phyloP scores from a whole-genome alignment of 1,140 invertebrate genomes.

The Drosophila willistoni region DNA sequence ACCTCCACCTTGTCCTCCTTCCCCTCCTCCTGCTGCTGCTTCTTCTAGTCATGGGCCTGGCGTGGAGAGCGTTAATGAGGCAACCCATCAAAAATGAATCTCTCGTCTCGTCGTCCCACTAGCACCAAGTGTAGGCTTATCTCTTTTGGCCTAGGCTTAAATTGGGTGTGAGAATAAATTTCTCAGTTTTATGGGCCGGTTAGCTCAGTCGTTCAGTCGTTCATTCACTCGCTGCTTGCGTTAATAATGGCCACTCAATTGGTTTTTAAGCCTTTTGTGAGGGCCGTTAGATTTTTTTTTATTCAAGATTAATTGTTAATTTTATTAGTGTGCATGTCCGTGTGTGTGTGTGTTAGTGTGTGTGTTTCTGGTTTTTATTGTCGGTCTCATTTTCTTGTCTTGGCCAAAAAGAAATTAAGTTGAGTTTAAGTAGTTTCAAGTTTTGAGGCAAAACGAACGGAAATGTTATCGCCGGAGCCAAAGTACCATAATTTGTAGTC shows the following conservation, averaged over 20 bases:
- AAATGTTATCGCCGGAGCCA: conserved; percentile 75
- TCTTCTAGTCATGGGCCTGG: too few relatives aligned
- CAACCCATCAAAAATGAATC: conserved; percentile 30
- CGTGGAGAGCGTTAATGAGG: conserved; percentile 65
- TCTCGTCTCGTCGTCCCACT: conserved; percentile 4
- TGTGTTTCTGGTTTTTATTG: conserved; percentile 53
- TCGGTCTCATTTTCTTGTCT: conserved; percentile 60
- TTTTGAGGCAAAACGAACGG: conserved; percentile 49
- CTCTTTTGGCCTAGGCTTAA: conserved; percentile 57
- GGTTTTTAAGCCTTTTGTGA: conserved; percentile 50
- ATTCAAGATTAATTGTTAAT: conserved; percentile 79
- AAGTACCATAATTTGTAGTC: conserved; percentile 80
- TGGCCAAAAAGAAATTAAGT: conserved; percentile 65
- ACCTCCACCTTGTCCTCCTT: conserved; percentile 22
- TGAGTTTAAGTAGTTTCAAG: conserved; percentile 72
- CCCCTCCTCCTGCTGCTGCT: not conserved
- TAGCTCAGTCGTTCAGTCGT: not conserved
- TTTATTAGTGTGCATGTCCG: conserved; percentile 8
- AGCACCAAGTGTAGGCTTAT: conserved; percentile 39
- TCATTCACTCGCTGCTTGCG: conserved; percentile 47
- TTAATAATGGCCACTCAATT: conserved; percentile 77
- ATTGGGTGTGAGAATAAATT: conserved; percentile 82
- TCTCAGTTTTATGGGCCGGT: conserved; percentile 70
- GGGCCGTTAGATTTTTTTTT: conserved; percentile 74
- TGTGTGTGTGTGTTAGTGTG: not conserved